Evolutionary conservation across 2,113 vertebrate species (phyloP).

Genomic region (Lycaon pictus): DNA sequence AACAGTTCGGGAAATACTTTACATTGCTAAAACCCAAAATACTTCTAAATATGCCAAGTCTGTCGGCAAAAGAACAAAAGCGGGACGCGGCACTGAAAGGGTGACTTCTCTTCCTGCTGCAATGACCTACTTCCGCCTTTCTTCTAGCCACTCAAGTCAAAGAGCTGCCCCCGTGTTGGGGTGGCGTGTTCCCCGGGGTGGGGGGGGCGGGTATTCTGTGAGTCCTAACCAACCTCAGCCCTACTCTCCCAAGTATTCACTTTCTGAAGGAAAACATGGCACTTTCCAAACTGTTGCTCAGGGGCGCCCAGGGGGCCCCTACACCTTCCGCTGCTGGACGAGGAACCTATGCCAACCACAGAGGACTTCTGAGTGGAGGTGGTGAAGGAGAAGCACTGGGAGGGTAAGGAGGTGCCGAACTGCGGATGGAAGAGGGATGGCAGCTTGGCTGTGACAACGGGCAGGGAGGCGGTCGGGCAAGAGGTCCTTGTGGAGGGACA

Average conservation of each 20-base stretch:
- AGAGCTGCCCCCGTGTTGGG: not conserved
- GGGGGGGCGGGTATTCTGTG: not conserved
- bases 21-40: not conserved
- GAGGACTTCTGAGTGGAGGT: rapidly evolving
- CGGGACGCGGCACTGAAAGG: rapidly evolving
- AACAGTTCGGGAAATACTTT: not conserved
- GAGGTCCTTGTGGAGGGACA: rapidly evolving
- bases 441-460: rapidly evolving
- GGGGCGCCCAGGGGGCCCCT: not conserved
- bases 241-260: not conserved
- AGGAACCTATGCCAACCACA: not conserved
- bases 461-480: rapidly evolving
- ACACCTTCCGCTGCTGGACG: not conserved
- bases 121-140: no score
- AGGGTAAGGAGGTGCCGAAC: not conserved
- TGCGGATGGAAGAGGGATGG: rapidly evolving
- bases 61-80: not conserved
- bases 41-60: not conserved
- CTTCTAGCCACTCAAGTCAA: rapidly evolving
- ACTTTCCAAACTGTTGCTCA: not conserved
- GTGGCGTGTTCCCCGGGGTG: not conserved
- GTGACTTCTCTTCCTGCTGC: rapidly evolving
- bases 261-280: no score
- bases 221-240: not conserved
- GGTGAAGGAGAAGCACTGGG: rapidly evolving